Percentiles rank a stretch among this genome's conserved stretches.
These are phyloP conservation scores for Desmophyllum pertusum DNA, from an alignment of 92 coral and sea anemone species.

Conservation along the genomic window DNA sequence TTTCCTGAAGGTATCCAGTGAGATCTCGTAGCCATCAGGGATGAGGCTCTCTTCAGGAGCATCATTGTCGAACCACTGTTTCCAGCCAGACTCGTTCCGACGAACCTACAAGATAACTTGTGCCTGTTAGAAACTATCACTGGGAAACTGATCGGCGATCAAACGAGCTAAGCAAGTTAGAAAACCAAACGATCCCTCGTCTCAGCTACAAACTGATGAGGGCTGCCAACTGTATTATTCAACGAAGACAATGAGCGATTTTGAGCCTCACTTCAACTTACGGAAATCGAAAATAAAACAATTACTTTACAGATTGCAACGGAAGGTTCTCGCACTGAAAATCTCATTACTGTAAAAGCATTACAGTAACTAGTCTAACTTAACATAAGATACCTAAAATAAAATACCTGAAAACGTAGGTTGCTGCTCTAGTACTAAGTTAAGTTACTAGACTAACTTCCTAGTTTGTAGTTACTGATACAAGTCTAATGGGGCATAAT, in stretches of 20 bases:
- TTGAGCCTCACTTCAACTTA: background rate
- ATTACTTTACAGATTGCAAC: background rate
- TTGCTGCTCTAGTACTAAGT: too few species aligned
- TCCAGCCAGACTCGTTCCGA: slow-evolving; percentile 89
- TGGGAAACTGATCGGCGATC: background rate
- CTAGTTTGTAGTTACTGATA: too few species aligned
- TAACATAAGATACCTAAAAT: too few species aligned
- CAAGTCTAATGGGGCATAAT: too few species aligned
- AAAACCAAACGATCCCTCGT: background rate
- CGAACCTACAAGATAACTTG: slow-evolving; percentile 57
- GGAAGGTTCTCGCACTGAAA: background rate
- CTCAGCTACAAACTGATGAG: too few species aligned
- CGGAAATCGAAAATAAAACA: too few species aligned
- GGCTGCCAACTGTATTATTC: background rate
- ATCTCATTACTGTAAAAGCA: background rate
- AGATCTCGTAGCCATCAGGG: slow-evolving; percentile 88
- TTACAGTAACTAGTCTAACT: background rate
- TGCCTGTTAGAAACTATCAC: background rate
- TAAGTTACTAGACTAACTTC: too few species aligned
- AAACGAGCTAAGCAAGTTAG: background rate
- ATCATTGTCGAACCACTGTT: slow-evolving; percentile 87
- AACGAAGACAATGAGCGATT: background rate
- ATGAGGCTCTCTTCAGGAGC: slow-evolving; percentile 85
- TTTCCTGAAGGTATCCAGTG: slow-evolving; percentile 88
- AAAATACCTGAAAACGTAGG: too few species aligned